phyloP scores from a whole-genome alignment of 2,888 invertebrate species.

The Pammene fasciana region DNA sequence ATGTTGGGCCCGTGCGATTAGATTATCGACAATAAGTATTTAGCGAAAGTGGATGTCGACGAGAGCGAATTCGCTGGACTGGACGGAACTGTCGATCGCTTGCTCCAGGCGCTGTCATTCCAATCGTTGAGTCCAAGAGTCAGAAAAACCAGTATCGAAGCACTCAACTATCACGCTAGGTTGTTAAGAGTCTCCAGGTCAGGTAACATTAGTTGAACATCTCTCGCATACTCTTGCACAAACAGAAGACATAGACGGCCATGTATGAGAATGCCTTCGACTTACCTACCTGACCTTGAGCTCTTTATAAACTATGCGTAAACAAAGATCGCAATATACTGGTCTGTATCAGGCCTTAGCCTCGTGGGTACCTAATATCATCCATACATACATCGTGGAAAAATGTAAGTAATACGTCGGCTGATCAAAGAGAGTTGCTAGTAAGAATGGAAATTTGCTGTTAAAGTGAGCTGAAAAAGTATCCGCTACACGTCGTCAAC shows the following conservation, averaged over 20 bases:
- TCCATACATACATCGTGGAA: neutral
- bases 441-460: conserved; percentile 4
- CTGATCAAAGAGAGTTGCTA: conserved; percentile 10
- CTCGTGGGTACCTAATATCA: neutral
- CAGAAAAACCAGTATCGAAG: neutral
- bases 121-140: neutral
- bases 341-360: neutral
- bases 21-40: conserved; percentile 53
- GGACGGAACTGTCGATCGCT: conserved; percentile 37
- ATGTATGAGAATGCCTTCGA: neutral
- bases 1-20: conserved; percentile 47
- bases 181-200: neutral
- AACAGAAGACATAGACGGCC: neutral
- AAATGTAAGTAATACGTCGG: neutral
- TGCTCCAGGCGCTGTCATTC: conserved; percentile 23
- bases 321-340: neutral
- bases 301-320: neutral
- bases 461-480: neutral
- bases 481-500: too few relatives aligned
- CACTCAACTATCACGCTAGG: neutral
- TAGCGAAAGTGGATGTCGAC: conserved; percentile 54
- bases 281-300: neutral
- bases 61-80: conserved; percentile 50
- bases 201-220: neutral
- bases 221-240: neutral